Conservation (phyloP, 2,113 vertebrate species). For the Oreochromis spilurus region DNA sequence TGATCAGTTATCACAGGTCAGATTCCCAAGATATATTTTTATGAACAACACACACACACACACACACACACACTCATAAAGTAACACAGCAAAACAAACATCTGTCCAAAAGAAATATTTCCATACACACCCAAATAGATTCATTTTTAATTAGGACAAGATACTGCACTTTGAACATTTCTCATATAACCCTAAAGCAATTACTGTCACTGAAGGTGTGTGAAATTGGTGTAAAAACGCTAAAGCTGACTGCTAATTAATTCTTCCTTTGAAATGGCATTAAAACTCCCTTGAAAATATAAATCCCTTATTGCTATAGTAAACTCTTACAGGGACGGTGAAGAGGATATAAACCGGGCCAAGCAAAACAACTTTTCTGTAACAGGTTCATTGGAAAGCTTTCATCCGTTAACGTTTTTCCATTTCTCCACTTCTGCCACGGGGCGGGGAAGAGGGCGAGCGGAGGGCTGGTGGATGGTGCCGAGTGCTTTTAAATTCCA, state of each 20-base stretch:
- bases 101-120: not conserved
- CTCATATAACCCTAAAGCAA: constrained; percentile 52
- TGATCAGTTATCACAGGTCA: not conserved
- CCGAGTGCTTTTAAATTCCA: not conserved
- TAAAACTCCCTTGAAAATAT: constrained; percentile 62
- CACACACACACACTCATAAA: not conserved
- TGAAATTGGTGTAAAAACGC: constrained; percentile 63
- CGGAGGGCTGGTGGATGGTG: not conserved
- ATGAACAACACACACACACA: not conserved
- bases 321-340: constrained; percentile 41
- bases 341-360: constrained; percentile 30
- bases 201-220: constrained; percentile 62
- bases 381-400: constrained; percentile 44
- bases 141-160: constrained; percentile 34
- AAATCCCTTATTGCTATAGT: constrained; percentile 54
- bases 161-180: constrained; percentile 50
- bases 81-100: not conserved
- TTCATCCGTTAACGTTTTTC: constrained; percentile 29
- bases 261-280: constrained; percentile 64
- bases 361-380: constrained; percentile 46
- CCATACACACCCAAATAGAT: constrained; percentile 12
- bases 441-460: not conserved
- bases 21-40: not conserved
- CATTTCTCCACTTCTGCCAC: constrained; percentile 11
- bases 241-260: constrained; percentile 58